Percentiles rank a stretch among this genome's conserved stretches.
These are phyloP conservation scores for Coluber constrictor DNA, from an alignment of 2,797 vertebrate genomes.

Conservation along the genomic window DNA sequence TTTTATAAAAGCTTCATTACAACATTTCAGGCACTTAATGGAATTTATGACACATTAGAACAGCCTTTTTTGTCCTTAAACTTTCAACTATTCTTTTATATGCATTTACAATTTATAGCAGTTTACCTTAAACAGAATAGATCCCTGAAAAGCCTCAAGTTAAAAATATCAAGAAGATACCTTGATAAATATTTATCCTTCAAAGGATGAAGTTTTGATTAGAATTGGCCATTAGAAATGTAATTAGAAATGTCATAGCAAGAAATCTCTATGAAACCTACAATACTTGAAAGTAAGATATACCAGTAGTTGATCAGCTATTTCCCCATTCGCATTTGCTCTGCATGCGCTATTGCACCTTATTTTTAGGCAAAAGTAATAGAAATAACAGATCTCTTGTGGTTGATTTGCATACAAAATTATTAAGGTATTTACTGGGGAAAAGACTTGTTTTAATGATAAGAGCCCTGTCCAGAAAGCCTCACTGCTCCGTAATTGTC, in stretches of 20 bases:
- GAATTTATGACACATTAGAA: not conserved
- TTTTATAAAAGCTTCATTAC: constrained; percentile 17
- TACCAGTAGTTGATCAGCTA: not conserved
- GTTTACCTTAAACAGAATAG: not conserved
- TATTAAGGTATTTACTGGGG: not conserved
- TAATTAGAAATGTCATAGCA: not conserved
- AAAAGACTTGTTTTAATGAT: not conserved
- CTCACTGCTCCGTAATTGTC: not conserved
- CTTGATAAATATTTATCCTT: not conserved
- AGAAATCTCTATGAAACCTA: not conserved
- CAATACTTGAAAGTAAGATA: fast-evolving
- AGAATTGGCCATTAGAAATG: not conserved
- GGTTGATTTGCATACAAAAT: not conserved
- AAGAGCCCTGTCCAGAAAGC: not conserved
- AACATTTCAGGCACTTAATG: constrained; percentile 26
- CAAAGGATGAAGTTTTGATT: not conserved
- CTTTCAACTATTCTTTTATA: constrained; percentile 1
- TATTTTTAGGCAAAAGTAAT: not conserved
- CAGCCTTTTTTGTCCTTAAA: not conserved
- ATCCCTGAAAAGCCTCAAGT: not conserved
- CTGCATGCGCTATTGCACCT: not conserved
- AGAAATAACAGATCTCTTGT: not conserved
- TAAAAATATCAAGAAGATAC: not conserved
- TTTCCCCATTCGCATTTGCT: not conserved
- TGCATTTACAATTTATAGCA: constrained; percentile 4